phyloP scores from a whole-genome alignment of 92 coral and sea anemone genomes.

The Meandrina meandrites region DNA sequence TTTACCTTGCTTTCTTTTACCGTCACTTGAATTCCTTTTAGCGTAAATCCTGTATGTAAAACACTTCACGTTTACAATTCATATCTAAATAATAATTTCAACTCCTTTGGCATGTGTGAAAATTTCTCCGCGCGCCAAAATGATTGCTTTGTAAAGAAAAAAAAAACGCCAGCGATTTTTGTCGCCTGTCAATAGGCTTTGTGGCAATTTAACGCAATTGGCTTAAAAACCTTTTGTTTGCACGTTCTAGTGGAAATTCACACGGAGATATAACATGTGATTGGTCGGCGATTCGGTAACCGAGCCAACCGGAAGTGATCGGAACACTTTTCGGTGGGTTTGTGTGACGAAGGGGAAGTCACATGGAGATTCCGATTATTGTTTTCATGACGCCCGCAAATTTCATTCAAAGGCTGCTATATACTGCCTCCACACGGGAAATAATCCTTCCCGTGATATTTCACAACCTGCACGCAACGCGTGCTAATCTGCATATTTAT shows the following conservation, averaged over 20 bases:
- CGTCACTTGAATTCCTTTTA: background rate
- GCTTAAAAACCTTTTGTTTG: slow-evolving; percentile 9
- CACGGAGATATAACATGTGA: slow-evolving; percentile 4
- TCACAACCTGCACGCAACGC: slow-evolving; percentile 2
- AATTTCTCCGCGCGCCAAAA: background rate
- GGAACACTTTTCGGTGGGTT: background rate
- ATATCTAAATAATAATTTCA: background rate
- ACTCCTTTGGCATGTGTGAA: background rate
- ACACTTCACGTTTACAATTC: background rate
- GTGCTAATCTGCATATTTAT: background rate
- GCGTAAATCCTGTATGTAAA: background rate
- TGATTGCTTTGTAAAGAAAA: background rate
- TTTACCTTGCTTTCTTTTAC: slow-evolving; percentile 24
- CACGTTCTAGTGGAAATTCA: slow-evolving; percentile 21
- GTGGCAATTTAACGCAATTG: background rate
- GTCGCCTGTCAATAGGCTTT: slow-evolving; percentile 12
- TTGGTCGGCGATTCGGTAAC: slow-evolving; percentile 8
- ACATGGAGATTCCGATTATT: background rate
- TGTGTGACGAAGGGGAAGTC: slow-evolving; percentile 10
- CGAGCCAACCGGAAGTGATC: slow-evolving; percentile 28
- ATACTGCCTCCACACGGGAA: background rate
- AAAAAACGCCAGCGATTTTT: background rate
- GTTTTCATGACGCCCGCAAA: background rate
- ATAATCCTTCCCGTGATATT: background rate
- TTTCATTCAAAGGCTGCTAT: background rate